Conservation (phyloP, 2,797 vertebrate genomes). For the Remorina albescens region DNA sequence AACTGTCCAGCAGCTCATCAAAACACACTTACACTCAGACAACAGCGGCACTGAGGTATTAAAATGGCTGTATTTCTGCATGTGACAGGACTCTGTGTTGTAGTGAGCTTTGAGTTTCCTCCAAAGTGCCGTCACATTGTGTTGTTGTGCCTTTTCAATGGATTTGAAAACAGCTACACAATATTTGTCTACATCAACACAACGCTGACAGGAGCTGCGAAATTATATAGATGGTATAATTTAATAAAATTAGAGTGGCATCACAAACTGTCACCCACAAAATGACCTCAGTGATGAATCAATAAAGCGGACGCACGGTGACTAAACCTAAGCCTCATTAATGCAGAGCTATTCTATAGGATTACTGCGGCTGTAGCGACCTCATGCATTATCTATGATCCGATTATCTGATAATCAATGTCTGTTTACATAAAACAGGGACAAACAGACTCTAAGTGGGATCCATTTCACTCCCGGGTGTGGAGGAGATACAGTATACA, state of each 20-base stretch:
- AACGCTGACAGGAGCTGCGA: not conserved
- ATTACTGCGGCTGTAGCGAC: not conserved
- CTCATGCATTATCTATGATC: not conserved
- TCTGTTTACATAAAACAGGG: not conserved
- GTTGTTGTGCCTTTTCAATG: slow-evolving; percentile 14
- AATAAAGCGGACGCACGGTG: not conserved
- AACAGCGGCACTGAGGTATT: no score
- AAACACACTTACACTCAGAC: no score
- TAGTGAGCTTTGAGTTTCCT: not conserved
- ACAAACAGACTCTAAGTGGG: not conserved
- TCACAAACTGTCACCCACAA: not conserved
- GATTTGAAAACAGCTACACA: slow-evolving; percentile 13
- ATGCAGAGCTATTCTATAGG: not conserved
- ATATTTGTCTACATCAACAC: not conserved
- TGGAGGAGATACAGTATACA: not conserved
- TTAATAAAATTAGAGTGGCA: no score
- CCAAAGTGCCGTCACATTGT: slow-evolving; percentile 19
- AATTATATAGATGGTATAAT: no score
- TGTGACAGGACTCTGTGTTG: no score
- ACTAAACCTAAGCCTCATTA: not conserved
- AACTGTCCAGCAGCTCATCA: no score
- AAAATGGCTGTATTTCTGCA: no score
- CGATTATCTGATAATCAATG: slow-evolving; percentile 16
- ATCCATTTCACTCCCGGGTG: not conserved
- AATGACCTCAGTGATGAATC: not conserved